A percentile compares a stretch with the other conserved stretches of the same genome.
Evolutionary conservation across 1,140 invertebrate species (phyloP).

Genomic region (Drosophila prosaltans): DNA sequence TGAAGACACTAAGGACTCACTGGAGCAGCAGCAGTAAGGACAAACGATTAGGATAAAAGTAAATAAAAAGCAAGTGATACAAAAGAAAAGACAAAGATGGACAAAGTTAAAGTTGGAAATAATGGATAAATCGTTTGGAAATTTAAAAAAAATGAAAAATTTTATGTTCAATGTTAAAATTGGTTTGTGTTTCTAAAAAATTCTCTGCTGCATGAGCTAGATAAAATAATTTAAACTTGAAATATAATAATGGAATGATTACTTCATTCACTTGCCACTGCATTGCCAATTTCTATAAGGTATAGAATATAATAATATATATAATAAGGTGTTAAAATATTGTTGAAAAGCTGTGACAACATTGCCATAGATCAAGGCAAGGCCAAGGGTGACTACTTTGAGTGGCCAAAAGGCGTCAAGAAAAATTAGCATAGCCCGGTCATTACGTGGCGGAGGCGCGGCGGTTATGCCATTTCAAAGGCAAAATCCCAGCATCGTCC

Average conservation of each 20-base stretch:
- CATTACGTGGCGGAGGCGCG: conserved; percentile 59
- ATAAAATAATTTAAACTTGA: too few relatives aligned
- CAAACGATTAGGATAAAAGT: conserved; percentile 28
- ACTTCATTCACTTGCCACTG: too few relatives aligned
- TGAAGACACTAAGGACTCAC: conserved; percentile 34
- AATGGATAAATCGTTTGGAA: conserved; percentile 28
- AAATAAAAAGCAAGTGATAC: conserved; percentile 50
- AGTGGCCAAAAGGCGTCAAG: conserved; percentile 69
- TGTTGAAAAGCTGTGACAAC: conserved; percentile 47
- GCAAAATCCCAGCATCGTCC: conserved; percentile 42
- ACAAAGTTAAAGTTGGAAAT: conserved; percentile 6
- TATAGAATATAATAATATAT: too few relatives aligned
- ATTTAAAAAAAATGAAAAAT: not conserved
- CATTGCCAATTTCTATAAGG: too few relatives aligned
- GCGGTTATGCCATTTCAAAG: conserved; percentile 70
- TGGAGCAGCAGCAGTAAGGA: conserved; percentile 1
- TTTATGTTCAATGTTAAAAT: too few relatives aligned
- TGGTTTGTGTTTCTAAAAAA: too few relatives aligned
- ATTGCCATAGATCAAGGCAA: conserved; percentile 40
- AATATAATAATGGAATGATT: too few relatives aligned
- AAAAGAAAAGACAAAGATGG: conserved; percentile 2
- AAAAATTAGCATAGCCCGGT: conserved; percentile 81
- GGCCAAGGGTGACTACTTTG: conserved; percentile 40
- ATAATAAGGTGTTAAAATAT: conserved; percentile 25
- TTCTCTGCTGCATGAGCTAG: too few relatives aligned